A percentile compares a stretch with the other conserved stretches of the same genome.
These are phyloP conservation scores for Manis javanica DNA, from an alignment of 2,797 vertebrate genomes.

Conservation along the genomic window DNA sequence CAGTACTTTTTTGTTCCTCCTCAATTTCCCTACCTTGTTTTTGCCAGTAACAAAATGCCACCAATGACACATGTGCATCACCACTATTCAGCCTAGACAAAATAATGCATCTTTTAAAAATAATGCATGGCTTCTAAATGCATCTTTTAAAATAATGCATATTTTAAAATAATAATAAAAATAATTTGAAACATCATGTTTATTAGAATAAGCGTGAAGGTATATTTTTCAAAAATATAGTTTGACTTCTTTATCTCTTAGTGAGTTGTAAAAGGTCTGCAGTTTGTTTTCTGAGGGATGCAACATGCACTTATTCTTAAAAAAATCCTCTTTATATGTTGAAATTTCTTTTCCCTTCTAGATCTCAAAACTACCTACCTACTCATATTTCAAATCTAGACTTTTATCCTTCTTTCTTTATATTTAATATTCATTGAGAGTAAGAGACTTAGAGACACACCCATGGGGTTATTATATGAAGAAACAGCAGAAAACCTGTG, in stretches of 20 bases:
- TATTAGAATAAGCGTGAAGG: background rate
- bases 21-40: background rate
- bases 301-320: background rate
- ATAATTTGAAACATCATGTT: background rate
- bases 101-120: background rate
- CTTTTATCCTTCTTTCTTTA: conserved; percentile 10
- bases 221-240: background rate
- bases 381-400: background rate
- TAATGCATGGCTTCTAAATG: too few species aligned
- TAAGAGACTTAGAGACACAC: background rate
- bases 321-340: background rate
- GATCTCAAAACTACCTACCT: background rate
- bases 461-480: background rate
- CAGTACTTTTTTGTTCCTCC: background rate
- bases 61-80: background rate
- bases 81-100: background rate
- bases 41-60: background rate
- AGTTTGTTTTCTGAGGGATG: background rate
- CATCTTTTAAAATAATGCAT: too few species aligned
- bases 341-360: background rate
- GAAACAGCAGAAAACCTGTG: background rate
- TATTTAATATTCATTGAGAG: background rate
- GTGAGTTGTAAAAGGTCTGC: background rate
- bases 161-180: too few species aligned
- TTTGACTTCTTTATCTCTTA: conserved; percentile 26